These are phyloP conservation scores for Conus ventricosus DNA, from an alignment of 1,140 invertebrate genomes.

Conservation along the genomic window DNA sequence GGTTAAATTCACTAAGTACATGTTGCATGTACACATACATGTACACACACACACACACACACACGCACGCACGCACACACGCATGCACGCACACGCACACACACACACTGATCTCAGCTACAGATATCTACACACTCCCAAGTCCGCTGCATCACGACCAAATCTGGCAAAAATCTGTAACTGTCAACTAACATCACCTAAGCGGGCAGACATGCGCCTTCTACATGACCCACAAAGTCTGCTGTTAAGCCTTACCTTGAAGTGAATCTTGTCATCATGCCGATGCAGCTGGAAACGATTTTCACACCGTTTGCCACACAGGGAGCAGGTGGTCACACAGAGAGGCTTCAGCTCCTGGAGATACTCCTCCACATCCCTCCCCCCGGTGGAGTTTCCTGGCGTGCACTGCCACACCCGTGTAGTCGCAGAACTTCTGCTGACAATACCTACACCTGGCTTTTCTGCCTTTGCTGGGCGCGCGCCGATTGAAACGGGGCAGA, in stretches of 20 bases:
- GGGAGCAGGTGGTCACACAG: constrained; percentile 37
- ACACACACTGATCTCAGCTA: neutral
- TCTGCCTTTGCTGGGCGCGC: neutral
- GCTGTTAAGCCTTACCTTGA: neutral
- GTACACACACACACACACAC: too few relatives aligned
- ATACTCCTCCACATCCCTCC: constrained; percentile 48
- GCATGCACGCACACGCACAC: neutral
- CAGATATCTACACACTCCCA: neutral
- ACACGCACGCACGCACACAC: neutral
- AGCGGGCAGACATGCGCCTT: neutral
- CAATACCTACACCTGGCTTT: constrained; percentile 52
- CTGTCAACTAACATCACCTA: too few relatives aligned
- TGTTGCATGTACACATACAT: neutral
- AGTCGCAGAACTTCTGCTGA: constrained; percentile 51
- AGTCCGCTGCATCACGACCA: too few relatives aligned
- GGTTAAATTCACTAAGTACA: too few relatives aligned
- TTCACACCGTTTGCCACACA: constrained; percentile 33
- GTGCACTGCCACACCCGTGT: constrained; percentile 53
- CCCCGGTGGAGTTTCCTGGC: constrained; percentile 51
- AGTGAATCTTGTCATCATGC: constrained; percentile 45
- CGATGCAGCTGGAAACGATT: constrained; percentile 35
- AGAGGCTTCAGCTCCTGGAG: constrained; percentile 40
- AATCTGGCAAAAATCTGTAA: neutral
- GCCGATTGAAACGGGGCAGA: neutral
- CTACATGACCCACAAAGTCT: neutral